phyloP scores from a whole-genome alignment of 2,888 invertebrate genomes.

The Hetaerina titia region DNA sequence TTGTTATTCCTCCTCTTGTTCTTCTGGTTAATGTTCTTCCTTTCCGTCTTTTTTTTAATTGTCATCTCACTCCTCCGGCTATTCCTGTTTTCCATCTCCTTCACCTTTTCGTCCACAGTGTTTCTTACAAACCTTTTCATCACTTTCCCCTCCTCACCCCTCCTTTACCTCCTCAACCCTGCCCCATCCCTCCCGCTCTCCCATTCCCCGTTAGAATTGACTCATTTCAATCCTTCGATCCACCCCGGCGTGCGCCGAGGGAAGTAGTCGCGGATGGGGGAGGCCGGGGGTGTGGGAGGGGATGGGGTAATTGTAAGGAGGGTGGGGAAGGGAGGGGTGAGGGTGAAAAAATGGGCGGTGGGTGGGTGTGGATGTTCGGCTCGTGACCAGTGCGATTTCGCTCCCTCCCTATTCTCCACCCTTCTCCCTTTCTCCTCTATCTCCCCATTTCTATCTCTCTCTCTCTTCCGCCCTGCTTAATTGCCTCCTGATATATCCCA shows the following conservation, averaged over 20 bases:
- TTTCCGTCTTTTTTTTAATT: no score
- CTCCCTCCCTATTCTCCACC: no score
- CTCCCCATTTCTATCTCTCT: background rate
- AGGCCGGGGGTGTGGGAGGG: background rate
- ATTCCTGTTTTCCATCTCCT: no score
- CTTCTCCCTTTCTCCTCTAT: background rate
- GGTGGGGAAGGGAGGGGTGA: background rate
- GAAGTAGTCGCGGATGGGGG: background rate
- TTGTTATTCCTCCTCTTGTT: background rate
- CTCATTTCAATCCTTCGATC: constrained; percentile 3
- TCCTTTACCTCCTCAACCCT: background rate
- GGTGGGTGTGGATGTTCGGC: no score
- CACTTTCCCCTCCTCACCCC: no score
- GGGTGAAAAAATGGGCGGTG: background rate
- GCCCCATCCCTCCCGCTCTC: background rate
- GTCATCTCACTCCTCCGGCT: no score
- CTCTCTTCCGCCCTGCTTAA: background rate
- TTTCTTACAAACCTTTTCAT: no score
- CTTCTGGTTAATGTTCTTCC: background rate
- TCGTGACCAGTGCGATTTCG: no score
- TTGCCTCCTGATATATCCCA: background rate
- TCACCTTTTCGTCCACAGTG: no score
- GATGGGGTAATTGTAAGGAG: background rate
- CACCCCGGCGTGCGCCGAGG: background rate
- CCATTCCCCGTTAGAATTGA: background rate